phyloP scores from a whole-genome alignment of 2,888 invertebrate species.

The Thumatha senex region DNA sequence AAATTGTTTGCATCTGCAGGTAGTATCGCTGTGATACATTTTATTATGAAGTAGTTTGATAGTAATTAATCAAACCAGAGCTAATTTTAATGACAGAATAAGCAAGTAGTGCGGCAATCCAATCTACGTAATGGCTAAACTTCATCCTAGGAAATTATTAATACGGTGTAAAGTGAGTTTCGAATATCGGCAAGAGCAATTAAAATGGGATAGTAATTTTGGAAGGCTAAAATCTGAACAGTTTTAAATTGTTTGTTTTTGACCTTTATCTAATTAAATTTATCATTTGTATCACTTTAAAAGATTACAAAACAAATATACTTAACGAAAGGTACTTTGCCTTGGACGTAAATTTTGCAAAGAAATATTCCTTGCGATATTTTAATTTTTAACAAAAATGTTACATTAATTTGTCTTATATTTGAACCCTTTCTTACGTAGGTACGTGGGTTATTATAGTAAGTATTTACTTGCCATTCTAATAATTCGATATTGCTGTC shows the following conservation, averaged over 20 bases:
- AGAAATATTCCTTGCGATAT: too few relatives aligned
- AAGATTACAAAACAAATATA: too few relatives aligned
- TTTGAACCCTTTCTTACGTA: too few relatives aligned
- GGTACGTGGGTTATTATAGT: too few relatives aligned
- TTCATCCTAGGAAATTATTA: constrained; percentile 29
- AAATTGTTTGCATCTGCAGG: not conserved
- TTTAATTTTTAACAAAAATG: too few relatives aligned
- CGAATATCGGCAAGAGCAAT: constrained; percentile 30
- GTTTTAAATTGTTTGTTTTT: not conserved
- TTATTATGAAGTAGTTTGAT: too few relatives aligned
- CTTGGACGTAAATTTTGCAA: too few relatives aligned
- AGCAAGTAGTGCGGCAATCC: constrained; percentile 34
- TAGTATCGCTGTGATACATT: not conserved
- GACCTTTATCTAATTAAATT: not conserved
- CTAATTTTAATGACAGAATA: constrained; percentile 1
- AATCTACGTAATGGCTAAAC: constrained; percentile 40
- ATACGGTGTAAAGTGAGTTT: constrained; percentile 7
- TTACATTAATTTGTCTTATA: too few relatives aligned
- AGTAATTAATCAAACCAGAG: not conserved
- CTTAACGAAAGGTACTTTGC: too few relatives aligned
- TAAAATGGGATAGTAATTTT: constrained; percentile 30
- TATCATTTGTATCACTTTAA: too few relatives aligned
- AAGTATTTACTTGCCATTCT: too few relatives aligned
- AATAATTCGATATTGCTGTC: too few relatives aligned
- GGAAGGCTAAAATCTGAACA: not conserved